Evolutionary conservation across 2,888 invertebrate genomes (phyloP).

Genomic region (Synergus japonicus): DNA sequence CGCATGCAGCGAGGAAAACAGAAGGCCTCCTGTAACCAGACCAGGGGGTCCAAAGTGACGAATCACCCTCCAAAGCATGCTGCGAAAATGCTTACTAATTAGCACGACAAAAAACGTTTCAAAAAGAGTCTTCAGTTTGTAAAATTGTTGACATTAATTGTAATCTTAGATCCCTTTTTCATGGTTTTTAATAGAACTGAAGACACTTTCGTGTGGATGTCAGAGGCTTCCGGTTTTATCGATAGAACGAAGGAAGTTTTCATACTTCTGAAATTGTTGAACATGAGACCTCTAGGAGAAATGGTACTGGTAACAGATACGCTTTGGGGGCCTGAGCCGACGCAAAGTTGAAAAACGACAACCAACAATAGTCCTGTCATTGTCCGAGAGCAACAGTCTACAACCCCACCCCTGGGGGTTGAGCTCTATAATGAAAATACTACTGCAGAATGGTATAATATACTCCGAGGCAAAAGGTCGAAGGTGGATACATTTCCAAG

Average conservation of each 20-base stretch:
- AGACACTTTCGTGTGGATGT: constrained; percentile 10
- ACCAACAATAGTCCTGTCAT: constrained; percentile 65
- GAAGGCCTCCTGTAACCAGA: constrained; percentile 47
- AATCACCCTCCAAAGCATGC: constrained; percentile 50
- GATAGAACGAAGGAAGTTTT: background rate
- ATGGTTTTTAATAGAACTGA: background rate
- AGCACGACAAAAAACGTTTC: background rate
- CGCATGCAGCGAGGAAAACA: constrained; percentile 45
- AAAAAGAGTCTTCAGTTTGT: too few relatives aligned
- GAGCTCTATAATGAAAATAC: constrained; percentile 51
- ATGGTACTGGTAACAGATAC: constrained; percentile 61
- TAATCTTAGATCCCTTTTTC: background rate
- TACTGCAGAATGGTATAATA: constrained; percentile 54
- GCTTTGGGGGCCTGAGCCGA: constrained; percentile 56
- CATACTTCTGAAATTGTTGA: background rate
- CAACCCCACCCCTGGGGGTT: constrained; percentile 37
- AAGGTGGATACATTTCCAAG: constrained; percentile 57
- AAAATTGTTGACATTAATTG: background rate
- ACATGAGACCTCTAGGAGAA: constrained; percentile 20
- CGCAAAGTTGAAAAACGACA: constrained; percentile 61
- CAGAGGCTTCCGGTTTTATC: constrained; percentile 1
- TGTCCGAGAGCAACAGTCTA: constrained; percentile 50
- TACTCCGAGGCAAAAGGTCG: constrained; percentile 58
- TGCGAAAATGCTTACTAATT: constrained; percentile 47
- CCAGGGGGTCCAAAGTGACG: constrained; percentile 48